Evolutionary conservation across 2,888 invertebrate species (phyloP), one percentile per base, ranked within the genome.

Genomic region (Pachycephus smyrnensis): DNA sequence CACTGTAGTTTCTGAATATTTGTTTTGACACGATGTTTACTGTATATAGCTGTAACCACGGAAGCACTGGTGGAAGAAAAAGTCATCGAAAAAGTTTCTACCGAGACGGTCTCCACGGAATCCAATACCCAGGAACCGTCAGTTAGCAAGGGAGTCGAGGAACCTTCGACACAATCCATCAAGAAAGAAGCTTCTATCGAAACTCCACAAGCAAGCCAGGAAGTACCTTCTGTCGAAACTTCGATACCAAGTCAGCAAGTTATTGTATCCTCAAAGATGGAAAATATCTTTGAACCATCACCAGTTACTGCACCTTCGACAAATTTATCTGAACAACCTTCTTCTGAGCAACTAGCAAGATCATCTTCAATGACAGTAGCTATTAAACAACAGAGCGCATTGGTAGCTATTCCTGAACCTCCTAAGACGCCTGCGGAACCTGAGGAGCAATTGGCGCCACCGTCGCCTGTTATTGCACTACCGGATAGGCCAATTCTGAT

Each of bases 181-280:
- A 15, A 71, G 71, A 23, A 55, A 55, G 55, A 55, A 55, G 55
- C 23, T 55, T 15, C 55, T 55, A 55, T 55, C 55, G 23, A 55
- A 55, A 55, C 23, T 55, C 55, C 23, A 55, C 23, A 55, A 55
- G 9, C 55, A 55, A 55, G 68, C 73, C 36, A 71, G 78, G 40
- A 81, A 55, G 23, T n/a, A 77, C 23, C 73, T 71, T 36, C 76
- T 69, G 31, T 76, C 11, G 12, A 75, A 30, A 78, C 75, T 23
- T 69, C 73, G 4, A 4, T 71, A 69, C 23, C 23, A 55, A 55
- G 55, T 55, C 55, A 55, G 23, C 55, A 55, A 23, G 6, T 15
- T 55, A 15, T 40, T 40, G 23, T 23, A 55, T 9, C 55, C 23
- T 23, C 55, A 9, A 23, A 23, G 55, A 55, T 55, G 23, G 23